Base-by-base conservation (phyloP, 1,140 invertebrate genomes). In the Apis laboriosa region DNA sequence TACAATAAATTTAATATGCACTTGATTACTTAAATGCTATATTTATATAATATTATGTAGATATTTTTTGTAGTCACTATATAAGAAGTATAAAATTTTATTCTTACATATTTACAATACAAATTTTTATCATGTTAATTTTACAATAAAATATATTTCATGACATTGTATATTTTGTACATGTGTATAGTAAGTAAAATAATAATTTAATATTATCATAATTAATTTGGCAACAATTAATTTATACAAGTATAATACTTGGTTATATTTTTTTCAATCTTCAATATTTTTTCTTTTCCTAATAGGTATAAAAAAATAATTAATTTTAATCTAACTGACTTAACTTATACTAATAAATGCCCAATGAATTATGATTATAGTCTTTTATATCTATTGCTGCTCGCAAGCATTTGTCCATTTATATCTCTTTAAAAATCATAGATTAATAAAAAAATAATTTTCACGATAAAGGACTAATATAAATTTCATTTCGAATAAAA, bases 311-410 rank as follows among this genome's bases (percentile, higher is more conserved):
- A 12, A 70, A 53, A 17, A 13, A 19, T 51, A 15, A 70, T 70
- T 70, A 51, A 49, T 51, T 24, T 51, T 51, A 53, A 70, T 51
- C 1, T 49, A 67, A 34, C 11, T 34, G 28, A 9, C 49, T 58
- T n/a, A 63, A 53, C 28, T 56, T 55, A 56, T 49, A n/a, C 28
- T 56, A 77, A 55, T 56, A 56, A 77, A 77, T 77, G 76, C 34
- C 64, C 53, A 49, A 24, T 12, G 51, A 68, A 58, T 7, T n/a
- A 68, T 12, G 24, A 49, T 11, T 53, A 49, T 24, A 9, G 2
- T 53, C 0, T 3, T 43, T 12, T 67, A 67, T 49, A n/a, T 12
- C 15, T 51, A 17, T 24, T 70, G 67, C n/a, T 70, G 7, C n/a
- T 24, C 13, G 9, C 9, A 21, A 67, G 11, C 19, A 67, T 67